Base-by-base conservation (phyloP, 2,888 invertebrate genomes). In the Diarsia mendica region DNA sequence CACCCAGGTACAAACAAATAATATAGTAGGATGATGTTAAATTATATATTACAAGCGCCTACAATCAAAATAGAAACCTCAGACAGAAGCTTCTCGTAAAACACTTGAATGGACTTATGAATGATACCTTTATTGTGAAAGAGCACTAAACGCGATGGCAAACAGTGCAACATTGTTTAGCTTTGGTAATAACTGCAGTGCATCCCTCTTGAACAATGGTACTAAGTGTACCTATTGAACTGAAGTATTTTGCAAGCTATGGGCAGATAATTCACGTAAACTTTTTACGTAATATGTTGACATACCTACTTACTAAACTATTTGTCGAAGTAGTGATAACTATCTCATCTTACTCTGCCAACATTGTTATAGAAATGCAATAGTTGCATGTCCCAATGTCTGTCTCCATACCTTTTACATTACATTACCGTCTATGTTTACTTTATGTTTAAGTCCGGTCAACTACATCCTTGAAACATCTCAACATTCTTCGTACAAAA, bases 111-210 rank as follows among this genome's bases (percentile, higher is more conserved):
- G 33, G 53, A 28, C 18, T 64, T 61, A 63, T 71, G 68, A 83
- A 84, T 75, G 68, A 73, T 66, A 64, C 39, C 39, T n/a, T 65
- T 10, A 70, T 85, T 85, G 77, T 83, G 79, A 77, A 84, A 86
- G 33, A 75, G 11, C 55, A 77, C 63, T 74, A 48, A 73, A 78
- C 48, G 15, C 49, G 28, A n/a, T 72, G 61, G 48, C 65, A 69
- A 79, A 75, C 73, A 76, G 69, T 55, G 67, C 67, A 75, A 84
- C 82, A 77, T 61, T 79, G 81, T 86, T 77, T 71, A 65, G 61
- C 23, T 75, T 74, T 65, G 48, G 71, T 65, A 85, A 75, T 71
- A 79, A 58, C 61, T 48, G 10, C 13, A 15, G 10, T n/a, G 15
- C 69, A 67, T 68, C 65, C 67, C 69, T 72, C 67, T 67, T 68